A percentile compares a stretch with the other conserved stretches of the same genome.
phyloP scores from a whole-genome alignment of 2,113 vertebrate genomes.

The Thunnus maccoyii region DNA sequence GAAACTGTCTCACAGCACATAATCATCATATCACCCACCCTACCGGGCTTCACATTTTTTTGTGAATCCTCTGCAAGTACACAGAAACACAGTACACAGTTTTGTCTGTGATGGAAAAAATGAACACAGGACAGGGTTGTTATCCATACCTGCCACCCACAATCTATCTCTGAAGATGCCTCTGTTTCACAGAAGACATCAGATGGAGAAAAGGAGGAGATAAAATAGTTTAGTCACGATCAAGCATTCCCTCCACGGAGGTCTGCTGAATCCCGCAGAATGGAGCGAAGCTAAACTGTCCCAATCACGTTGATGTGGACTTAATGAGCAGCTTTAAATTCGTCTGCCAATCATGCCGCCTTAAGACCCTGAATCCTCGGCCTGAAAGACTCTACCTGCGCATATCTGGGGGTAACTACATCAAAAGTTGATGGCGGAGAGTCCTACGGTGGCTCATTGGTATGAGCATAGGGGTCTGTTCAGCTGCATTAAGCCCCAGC shows the following conservation, averaged over 20 bases:
- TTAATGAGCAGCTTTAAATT: slow-evolving; percentile 77
- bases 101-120: slow-evolving; percentile 4
- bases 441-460: slow-evolving; percentile 71
- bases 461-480: slow-evolving; percentile 73
- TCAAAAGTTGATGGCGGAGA: slow-evolving; percentile 58
- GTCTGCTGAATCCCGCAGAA: slow-evolving; percentile 57
- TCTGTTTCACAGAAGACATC: slow-evolving; percentile 36
- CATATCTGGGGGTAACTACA: slow-evolving; percentile 57
- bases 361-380: slow-evolving; percentile 69
- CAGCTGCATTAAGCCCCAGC: slow-evolving; percentile 70
- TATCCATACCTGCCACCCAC: background rate
- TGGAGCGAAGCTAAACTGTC: slow-evolving; percentile 60
- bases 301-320: slow-evolving; percentile 60
- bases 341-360: slow-evolving; percentile 74
- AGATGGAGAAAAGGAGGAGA: slow-evolving; percentile 21
- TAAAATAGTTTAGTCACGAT: slow-evolving; percentile 46
- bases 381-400: slow-evolving; percentile 59
- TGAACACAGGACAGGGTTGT: slow-evolving; percentile 1
- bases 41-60: background rate
- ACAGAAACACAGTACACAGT: background rate
- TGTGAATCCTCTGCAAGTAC: background rate
- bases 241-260: slow-evolving; percentile 64
- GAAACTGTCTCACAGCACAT: too few relatives aligned
- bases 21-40: background rate
- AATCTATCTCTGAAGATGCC: slow-evolving; percentile 25